Evolutionary conservation across 1,140 invertebrate genomes (phyloP).

Genomic region (Elysia chlorotica): DNA sequence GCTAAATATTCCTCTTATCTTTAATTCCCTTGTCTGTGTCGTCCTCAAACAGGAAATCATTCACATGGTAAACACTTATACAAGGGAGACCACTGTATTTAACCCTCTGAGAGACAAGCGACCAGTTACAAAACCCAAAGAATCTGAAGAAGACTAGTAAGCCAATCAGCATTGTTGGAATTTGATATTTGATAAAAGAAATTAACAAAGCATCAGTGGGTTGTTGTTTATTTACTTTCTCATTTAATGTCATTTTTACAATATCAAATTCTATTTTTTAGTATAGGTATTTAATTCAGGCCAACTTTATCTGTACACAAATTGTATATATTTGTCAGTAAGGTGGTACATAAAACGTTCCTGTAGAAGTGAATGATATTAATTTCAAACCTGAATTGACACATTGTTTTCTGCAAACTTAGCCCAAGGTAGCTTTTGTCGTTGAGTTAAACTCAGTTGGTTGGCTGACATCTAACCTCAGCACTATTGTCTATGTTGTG

Average conservation of each 20-base stretch:
- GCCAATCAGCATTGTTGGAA: slow-evolving; percentile 13
- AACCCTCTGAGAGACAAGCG: slow-evolving; percentile 60
- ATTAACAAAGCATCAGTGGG: too few species aligned
- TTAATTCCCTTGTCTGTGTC: neutral
- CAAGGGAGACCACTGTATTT: slow-evolving; percentile 58
- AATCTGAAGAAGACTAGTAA: slow-evolving; percentile 51
- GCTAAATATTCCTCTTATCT: neutral
- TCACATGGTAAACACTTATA: slow-evolving; percentile 56
- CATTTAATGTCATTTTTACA: neutral
- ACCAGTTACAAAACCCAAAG: slow-evolving; percentile 46
- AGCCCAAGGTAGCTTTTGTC: too few species aligned
- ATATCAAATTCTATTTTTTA: neutral
- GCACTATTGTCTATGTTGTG: too few species aligned
- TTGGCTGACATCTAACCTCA: too few species aligned
- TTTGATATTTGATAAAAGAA: too few species aligned
- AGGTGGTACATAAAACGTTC: too few species aligned
- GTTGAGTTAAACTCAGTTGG: too few species aligned
- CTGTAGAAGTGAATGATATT: too few species aligned
- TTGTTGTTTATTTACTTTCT: neutral
- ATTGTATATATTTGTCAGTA: too few species aligned
- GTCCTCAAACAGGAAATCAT: slow-evolving; percentile 46
- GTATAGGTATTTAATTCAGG: neutral
- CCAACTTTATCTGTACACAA: neutral
- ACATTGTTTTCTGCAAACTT: too few species aligned
- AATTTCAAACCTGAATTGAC: too few species aligned